Conservation (phyloP, 2,888 invertebrate genomes). For the Phorcus lineatus region DNA sequence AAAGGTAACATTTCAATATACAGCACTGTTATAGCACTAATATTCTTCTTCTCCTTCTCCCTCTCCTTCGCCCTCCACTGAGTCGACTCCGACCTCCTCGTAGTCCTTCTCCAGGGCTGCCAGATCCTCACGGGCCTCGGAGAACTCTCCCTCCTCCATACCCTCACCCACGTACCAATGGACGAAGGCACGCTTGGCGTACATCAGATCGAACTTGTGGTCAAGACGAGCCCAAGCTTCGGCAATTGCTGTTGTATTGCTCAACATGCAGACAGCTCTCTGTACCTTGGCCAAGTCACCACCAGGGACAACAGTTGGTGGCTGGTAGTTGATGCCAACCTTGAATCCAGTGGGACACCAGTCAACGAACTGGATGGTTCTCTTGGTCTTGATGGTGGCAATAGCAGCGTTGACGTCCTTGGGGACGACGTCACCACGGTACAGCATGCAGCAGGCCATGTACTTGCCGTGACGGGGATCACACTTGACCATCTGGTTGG, state of each 20-base stretch:
- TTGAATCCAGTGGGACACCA: slow-evolving; percentile 82
- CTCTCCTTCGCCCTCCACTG: slow-evolving; percentile 16
- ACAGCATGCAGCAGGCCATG: slow-evolving; percentile 74
- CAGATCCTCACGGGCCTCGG: slow-evolving; percentile 66
- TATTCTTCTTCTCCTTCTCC: too few relatives aligned
- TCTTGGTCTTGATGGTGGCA: slow-evolving; percentile 66
- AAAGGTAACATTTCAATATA: too few relatives aligned
- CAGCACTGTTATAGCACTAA: too few relatives aligned
- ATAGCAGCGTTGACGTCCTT: slow-evolving; percentile 69
- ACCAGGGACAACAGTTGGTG: slow-evolving; percentile 87
- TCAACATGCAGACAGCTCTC: slow-evolving; percentile 76
- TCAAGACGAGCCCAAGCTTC: slow-evolving; percentile 75
- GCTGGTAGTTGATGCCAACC: slow-evolving; percentile 88
- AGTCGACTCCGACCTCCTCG: slow-evolving; percentile 65
- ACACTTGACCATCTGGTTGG: slow-evolving; percentile 92
- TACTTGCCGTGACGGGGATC: slow-evolving; percentile 67
- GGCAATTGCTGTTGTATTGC: slow-evolving; percentile 77
- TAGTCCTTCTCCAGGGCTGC: slow-evolving; percentile 64
- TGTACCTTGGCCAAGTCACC: slow-evolving; percentile 84
- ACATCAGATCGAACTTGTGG: slow-evolving; percentile 69
- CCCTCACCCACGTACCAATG: slow-evolving; percentile 74
- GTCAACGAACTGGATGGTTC: slow-evolving; percentile 65
- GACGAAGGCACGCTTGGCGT: slow-evolving; percentile 61
- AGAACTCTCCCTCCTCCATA: slow-evolving; percentile 63
- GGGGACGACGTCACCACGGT: slow-evolving; percentile 66